Evolutionary conservation across 2,888 invertebrate species (phyloP).

Genomic region (Stegana nigrithorax): DNA sequence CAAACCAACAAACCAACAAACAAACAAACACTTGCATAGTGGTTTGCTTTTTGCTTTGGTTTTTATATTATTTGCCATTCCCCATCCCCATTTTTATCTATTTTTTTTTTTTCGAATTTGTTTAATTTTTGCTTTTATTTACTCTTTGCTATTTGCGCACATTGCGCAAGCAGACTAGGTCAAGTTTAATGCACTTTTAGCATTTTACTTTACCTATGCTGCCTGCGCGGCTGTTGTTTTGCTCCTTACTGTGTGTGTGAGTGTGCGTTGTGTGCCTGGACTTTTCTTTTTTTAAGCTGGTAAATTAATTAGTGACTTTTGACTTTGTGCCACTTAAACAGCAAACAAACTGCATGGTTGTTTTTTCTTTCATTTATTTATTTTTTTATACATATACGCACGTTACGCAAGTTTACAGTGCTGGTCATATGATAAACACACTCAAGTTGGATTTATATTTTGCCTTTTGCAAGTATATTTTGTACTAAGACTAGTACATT

Average conservation of each 20-base stretch:
- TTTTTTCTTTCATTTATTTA: background rate
- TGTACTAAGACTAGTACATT: no score
- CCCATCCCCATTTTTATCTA: background rate
- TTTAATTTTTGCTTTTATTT: background rate
- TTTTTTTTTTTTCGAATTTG: background rate
- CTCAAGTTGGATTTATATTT: no score
- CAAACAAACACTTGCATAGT: no score
- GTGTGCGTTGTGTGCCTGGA: constrained; percentile 24
- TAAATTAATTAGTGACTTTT: constrained; percentile 42
- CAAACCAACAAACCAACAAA: no score
- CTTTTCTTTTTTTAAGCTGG: no score
- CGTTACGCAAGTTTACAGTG: no score
- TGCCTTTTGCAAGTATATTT: no score
- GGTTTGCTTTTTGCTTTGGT: no score
- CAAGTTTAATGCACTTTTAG: constrained; percentile 33
- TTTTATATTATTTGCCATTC: no score
- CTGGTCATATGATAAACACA: no score
- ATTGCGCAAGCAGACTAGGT: constrained; percentile 29
- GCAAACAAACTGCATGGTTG: background rate
- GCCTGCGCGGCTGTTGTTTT: no score
- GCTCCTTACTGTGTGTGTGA: background rate
- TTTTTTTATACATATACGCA: background rate
- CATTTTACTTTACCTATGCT: background rate
- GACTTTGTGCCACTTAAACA: constrained; percentile 4
- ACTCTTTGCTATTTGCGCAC: background rate